phyloP scores from a whole-genome alignment of 2,797 vertebrate species.

The Sebastes taczanowskii region DNA sequence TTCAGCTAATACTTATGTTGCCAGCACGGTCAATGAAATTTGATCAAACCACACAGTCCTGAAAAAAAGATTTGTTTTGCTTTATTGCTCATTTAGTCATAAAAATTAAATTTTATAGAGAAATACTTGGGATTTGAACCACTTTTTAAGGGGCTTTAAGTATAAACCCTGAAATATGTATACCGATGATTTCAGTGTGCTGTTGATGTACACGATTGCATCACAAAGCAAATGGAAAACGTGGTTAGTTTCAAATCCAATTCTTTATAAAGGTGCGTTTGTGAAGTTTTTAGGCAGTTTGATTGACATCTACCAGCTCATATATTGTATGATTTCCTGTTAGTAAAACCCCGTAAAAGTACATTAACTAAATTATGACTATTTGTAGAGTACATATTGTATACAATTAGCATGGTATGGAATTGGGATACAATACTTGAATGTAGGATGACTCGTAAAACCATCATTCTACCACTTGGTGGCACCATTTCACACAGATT shows the following conservation, averaged over 20 bases:
- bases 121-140: too few relatives aligned
- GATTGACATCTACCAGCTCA: not conserved
- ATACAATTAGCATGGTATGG: not conserved
- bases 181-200: too few relatives aligned
- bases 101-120: not conserved
- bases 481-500: conserved; percentile 33
- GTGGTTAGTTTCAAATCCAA: too few relatives aligned
- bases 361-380: too few relatives aligned
- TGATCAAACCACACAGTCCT: not conserved
- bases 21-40: not conserved
- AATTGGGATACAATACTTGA: not conserved
- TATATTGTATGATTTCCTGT: too few relatives aligned
- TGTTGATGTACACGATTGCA: too few relatives aligned
- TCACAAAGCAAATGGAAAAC: too few relatives aligned
- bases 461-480: conserved; percentile 46
- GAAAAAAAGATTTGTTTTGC: not conserved
- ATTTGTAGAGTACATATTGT: not conserved
- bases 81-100: not conserved
- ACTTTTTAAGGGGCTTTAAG: too few relatives aligned
- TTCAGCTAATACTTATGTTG: not conserved
- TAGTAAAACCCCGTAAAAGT: rapidly evolving
- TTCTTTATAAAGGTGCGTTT: too few relatives aligned
- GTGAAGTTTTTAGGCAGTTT: not conserved
- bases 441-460: not conserved
- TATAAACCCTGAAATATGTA: rapidly evolving